Evolutionary conservation across 2,113 vertebrate species (phyloP), one percentile per base, ranked within the genome.

Genomic region (Clarias macrocephalus): DNA sequence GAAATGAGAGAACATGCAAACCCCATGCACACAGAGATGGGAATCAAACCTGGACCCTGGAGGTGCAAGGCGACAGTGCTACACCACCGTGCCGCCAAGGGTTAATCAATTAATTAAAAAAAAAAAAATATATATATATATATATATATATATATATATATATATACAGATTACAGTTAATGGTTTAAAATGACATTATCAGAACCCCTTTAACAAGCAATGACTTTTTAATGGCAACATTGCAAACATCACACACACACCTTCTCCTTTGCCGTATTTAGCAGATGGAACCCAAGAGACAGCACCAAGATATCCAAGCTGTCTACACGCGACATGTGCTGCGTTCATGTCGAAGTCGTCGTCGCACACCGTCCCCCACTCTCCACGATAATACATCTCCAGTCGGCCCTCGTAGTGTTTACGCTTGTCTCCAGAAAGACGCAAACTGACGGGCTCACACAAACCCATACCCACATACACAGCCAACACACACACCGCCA

Each of bases 331-430:
- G 62, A 99, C 97, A 0, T 96, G 94, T 0, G 97, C 98, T 0
- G 96, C 94, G 0, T 95, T 93, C 86, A 98, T 95, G 93, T 97
- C 96, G 94, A 99, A 99, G 92, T 99, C 97, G 0, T 99, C 98
- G 0, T 99, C 98, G 0, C 98, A 99, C 62, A 99, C 96, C 0
- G 98, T 99, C 73, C 98, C 98, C 98, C 98, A 99, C 90, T 96
- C 95, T 0, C 96, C 95, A 0, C 94, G 85, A 83, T 99, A 97
- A 87, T 95, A 96, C 57, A 99, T 94, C 88, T 99, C 98, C 90
- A 99, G 90, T 0, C 98, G 93, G n/a, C 98, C 98, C 89, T 99
- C 97, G 0, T 96, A 96, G 90, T 97, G 95, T 79, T 97, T 99
- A 77, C 95, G 94, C 87, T 98, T 98, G 90, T 96, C 95, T 48